Conservation (phyloP, 2,888 invertebrate species). For the Andrena minutula region DNA sequence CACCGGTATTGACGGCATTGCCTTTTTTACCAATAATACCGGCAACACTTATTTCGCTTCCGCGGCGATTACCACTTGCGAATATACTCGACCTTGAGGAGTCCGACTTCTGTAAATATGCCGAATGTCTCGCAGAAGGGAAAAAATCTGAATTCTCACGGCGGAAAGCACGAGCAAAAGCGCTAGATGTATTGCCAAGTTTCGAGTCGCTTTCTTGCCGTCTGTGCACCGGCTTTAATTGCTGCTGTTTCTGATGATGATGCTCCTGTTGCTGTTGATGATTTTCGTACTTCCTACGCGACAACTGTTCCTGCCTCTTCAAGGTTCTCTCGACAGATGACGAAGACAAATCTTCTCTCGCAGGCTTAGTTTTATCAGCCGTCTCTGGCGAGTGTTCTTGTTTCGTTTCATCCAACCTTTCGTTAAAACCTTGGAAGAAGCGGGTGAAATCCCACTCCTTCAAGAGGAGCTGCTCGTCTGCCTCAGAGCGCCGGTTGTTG, state of each 20-base stretch:
- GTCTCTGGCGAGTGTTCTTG: constrained; percentile 82
- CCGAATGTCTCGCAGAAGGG: constrained; percentile 92
- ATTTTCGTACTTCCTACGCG: constrained; percentile 75
- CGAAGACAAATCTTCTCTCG: constrained; percentile 76
- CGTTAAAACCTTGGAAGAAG: constrained; percentile 89
- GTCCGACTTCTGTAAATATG: constrained; percentile 88
- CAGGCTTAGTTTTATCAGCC: constrained; percentile 66
- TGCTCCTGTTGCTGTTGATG: constrained; percentile 69
- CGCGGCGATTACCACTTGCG: constrained; percentile 89
- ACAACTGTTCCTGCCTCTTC: constrained; percentile 75
- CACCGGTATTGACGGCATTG: constrained; percentile 85
- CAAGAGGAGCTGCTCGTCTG: constrained; percentile 92
- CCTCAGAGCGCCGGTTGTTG: constrained; percentile 86
- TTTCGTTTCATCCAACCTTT: constrained; percentile 84
- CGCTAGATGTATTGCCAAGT: constrained; percentile 86
- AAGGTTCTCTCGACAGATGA: constrained; percentile 76
- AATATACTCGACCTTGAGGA: constrained; percentile 84
- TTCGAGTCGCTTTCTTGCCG: constrained; percentile 91
- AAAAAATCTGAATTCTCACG: constrained; percentile 95
- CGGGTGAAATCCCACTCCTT: constrained; percentile 95
- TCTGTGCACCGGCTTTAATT: constrained; percentile 86
- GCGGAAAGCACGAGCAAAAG: constrained; percentile 92
- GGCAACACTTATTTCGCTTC: constrained; percentile 86
- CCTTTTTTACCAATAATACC: constrained; percentile 84
- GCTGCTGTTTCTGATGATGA: constrained; percentile 85